Evolutionary conservation across 2,113 vertebrate genomes (phyloP), one percentile per base, ranked within the genome.

Genomic region (Anser brachyrhynchus): DNA sequence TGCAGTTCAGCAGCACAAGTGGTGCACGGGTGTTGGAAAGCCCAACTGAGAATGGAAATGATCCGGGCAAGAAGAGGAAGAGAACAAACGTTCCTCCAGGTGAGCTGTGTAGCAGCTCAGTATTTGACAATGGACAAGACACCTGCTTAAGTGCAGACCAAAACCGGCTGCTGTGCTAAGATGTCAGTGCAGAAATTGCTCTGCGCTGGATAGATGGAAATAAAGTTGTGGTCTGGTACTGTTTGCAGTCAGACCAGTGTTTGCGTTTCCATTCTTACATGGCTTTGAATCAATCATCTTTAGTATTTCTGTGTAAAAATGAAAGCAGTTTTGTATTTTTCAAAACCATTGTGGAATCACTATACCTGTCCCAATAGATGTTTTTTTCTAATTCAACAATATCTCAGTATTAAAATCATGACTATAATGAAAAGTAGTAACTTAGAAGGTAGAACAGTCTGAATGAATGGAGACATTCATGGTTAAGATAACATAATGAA

Each of bases 1-100:
- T 99, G 93, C 99, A 98, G 81, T 98, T 99, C 88, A 97, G 89
- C 97, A 91, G 96, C 29, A 71, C 98, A 57, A 95, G 95, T 64
- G 98, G 97, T 52, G 97, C 96, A 5, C 97, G 93, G 96, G 96
- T 97, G 86, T 93, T 95, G 0, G 98, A 98, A 87, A 98, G 98
- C 94, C 97, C 98, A 5, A 93, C 98, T 43, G 98, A 99, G 96
- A 98, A 98, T 98, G 97, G 98, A 64, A 96, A 97, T 4, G 98
- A 99, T 39, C 97, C 94, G 29, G 98, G 97, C 97, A 99, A 99
- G 97, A 99, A 98, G 97, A 98, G 98, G 96, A 99, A 98, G 97
- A 98, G 99, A 97, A 92, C 98, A 95, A 97, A 89, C 67, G 39
- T 98, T 87, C 97, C 98, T 96, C 87, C 98, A 98, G 99, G 99